Base-by-base conservation (phyloP, 2,797 vertebrate species). In the Falco peregrinus region DNA sequence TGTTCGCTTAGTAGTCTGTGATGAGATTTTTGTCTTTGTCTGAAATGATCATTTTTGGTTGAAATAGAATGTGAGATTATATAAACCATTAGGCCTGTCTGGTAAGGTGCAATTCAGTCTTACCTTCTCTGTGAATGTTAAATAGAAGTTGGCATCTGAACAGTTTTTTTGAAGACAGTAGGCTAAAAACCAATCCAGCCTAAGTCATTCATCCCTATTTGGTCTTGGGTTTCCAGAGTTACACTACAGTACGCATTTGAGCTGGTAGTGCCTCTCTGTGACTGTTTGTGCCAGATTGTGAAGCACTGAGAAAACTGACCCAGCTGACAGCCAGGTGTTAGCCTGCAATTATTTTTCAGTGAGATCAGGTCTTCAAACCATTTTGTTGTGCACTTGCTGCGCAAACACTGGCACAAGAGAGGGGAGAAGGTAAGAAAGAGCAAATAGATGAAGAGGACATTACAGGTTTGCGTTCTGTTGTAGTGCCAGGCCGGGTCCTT, bases 241-340 rank as follows among this genome's bases (percentile, higher is more conserved):
- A 41, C 15, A 16, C 15, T 33, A 22, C 21, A 16, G 51, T 13
- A 17, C 29, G 16, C 8, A 1, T 37, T 29, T 22, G 11, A 50
- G 68, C 31, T 54, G 69, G 13, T n/a, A 11, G 45, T 48, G 50
- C 56, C n/a, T 54, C 61, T 1, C 0, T 20, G 59, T 56, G 77
- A 41, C 39, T 41, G 0, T 51, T n/a, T 14, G 16, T 59, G 78
- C 54, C 2, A 0, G 35, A 20, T 16, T 33, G 15, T 10, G 20
- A 43, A 70, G 35, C 41, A 3, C 16, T 15, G 79, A 54, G 57
- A 76, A 75, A 50, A 35, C 11, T 6, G 63, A 39, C 33, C 21
- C 2, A 1, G 19, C 48, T 73, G 25, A 45, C 11, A 60, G 60
- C 17, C 21, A 45, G 4, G 14, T 1, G 0, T 48, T 51, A 12